phyloP scores from a whole-genome alignment of 2,888 invertebrate species.

The Automeris io region DNA sequence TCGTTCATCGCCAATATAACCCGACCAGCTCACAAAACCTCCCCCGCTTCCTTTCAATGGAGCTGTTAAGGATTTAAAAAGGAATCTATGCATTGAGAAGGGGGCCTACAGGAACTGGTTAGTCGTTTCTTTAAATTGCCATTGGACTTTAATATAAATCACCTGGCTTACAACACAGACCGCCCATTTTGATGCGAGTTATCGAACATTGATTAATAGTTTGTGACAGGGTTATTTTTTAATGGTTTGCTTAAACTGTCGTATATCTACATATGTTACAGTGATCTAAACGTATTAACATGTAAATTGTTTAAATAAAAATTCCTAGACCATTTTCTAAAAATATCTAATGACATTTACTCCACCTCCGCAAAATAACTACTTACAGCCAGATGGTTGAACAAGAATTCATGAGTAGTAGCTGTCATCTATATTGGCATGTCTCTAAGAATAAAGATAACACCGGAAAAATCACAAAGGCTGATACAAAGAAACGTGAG shows the following conservation, averaged over 20 bases:
- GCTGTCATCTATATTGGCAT: too few relatives aligned
- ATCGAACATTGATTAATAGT: slow-evolving; percentile 71
- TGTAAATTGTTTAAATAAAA: slow-evolving; percentile 7
- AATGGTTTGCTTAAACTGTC: slow-evolving; percentile 49
- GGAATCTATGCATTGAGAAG: background rate
- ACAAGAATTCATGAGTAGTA: too few relatives aligned
- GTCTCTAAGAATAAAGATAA: too few relatives aligned
- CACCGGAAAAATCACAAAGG: too few relatives aligned
- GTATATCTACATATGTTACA: slow-evolving; percentile 30
- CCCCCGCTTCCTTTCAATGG: slow-evolving; percentile 11
- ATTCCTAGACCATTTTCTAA: too few relatives aligned
- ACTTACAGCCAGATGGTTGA: too few relatives aligned
- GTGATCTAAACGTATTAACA: slow-evolving; percentile 14
- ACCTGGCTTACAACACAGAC: slow-evolving; percentile 51
- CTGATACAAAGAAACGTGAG: too few relatives aligned
- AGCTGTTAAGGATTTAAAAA: slow-evolving; percentile 5
- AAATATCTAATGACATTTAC: too few relatives aligned
- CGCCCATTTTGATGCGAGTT: slow-evolving; percentile 62
- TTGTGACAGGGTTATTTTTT: slow-evolving; percentile 59
- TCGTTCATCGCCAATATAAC: slow-evolving; percentile 49
- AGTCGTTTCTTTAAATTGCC: slow-evolving; percentile 35
- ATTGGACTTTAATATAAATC: slow-evolving; percentile 56
- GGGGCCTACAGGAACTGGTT: slow-evolving; percentile 24
- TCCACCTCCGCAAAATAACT: too few relatives aligned
- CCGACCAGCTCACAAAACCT: slow-evolving; percentile 27